Evolutionary conservation across 2,888 invertebrate species (phyloP).

Genomic region (Eupithecia exiguata): DNA sequence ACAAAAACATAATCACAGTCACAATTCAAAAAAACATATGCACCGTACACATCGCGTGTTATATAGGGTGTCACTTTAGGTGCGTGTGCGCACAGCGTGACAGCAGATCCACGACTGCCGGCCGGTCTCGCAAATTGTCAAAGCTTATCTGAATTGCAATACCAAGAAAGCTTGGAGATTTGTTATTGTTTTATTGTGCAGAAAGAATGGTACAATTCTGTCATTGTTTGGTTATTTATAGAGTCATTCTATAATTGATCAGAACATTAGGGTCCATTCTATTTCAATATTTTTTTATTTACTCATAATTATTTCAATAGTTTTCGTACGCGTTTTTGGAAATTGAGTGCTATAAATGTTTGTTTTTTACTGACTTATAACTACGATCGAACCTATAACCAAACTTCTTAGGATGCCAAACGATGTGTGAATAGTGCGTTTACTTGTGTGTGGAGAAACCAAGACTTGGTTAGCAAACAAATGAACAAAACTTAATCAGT

Average conservation of each 20-base stretch:
- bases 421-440: too few relatives aligned
- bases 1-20: constrained; percentile 45
- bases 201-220: background rate
- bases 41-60: constrained; percentile 42
- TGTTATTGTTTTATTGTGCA: background rate
- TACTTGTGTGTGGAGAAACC: too few relatives aligned
- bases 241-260: background rate
- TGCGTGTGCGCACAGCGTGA: constrained; percentile 44
- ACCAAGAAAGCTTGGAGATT: background rate
- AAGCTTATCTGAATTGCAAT: constrained; percentile 24
- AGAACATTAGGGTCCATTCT: background rate
- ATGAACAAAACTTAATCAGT: too few relatives aligned
- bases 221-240: background rate
- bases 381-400: too few relatives aligned
- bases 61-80: constrained; percentile 9
- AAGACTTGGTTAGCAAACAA: too few relatives aligned
- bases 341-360: too few relatives aligned
- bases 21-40: constrained; percentile 34
- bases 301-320: too few relatives aligned
- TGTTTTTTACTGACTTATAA: too few relatives aligned
- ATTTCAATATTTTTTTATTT: background rate
- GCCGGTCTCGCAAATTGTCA: constrained; percentile 27
- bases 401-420: too few relatives aligned
- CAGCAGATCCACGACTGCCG: constrained; percentile 35
- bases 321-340: background rate